phyloP scores from a whole-genome alignment of 64 coral and sea anemone genomes.

The Montipora efflorescens region DNA sequence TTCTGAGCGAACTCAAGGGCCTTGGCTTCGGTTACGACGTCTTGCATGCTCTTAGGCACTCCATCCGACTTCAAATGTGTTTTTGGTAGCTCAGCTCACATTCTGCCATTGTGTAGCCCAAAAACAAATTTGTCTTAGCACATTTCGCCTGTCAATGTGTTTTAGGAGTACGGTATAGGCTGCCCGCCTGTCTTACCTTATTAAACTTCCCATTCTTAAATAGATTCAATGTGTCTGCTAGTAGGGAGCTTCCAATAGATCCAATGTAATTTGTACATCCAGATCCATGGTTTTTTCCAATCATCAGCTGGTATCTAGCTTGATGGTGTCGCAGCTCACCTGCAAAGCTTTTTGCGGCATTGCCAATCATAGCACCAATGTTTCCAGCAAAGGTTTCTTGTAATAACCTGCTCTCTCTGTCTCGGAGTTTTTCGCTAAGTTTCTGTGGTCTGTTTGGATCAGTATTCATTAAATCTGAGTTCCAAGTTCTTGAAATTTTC shows the following conservation, averaged over 20 bases:
- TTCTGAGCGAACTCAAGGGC: conserved; percentile 58
- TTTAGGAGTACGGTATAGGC: conserved; percentile 22
- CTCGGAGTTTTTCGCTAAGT: conserved; percentile 9
- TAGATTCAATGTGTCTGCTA: conserved; percentile 17
- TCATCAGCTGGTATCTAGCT: conserved; percentile 43
- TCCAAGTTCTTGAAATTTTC: conserved; percentile 48
- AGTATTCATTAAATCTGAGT: conserved; percentile 35
- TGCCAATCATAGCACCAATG: conserved; percentile 29
- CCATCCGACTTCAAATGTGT: not conserved
- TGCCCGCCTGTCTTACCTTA: not conserved
- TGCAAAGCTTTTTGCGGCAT: conserved; percentile 58
- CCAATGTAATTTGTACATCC: conserved; percentile 67
- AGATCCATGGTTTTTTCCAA: conserved; percentile 50
- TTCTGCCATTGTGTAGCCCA: conserved; percentile 16
- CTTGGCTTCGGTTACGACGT: conserved; percentile 47
- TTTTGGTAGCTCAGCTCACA: conserved; percentile 31
- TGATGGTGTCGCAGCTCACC: conserved; percentile 42
- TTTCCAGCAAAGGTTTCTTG: conserved; percentile 60
- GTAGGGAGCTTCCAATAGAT: conserved; percentile 21
- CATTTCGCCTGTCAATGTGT: conserved; percentile 17
- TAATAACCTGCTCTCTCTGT: conserved; percentile 7
- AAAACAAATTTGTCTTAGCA: conserved; percentile 57
- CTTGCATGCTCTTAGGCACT: not conserved
- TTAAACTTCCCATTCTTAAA: conserved; percentile 55
- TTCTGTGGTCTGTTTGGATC: conserved; percentile 59